Evolutionary conservation across 92 coral and sea anemone genomes (phyloP), one percentile per base, ranked within the genome.

Genomic region (Hydrozoanthus gracilis): DNA sequence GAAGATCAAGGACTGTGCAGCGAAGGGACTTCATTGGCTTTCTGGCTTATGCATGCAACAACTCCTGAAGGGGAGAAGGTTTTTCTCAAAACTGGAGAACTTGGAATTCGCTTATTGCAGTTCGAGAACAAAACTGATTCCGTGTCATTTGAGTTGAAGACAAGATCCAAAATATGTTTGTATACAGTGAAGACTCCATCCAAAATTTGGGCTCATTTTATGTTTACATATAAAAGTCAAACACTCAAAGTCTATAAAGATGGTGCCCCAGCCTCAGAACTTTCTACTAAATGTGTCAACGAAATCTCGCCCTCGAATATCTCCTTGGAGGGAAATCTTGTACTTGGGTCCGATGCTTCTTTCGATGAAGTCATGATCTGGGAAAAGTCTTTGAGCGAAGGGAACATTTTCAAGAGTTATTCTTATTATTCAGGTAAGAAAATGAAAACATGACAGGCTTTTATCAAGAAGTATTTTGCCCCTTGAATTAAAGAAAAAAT

Each of bases 341-440:
- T 79, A 14, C 84, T 79, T 58, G 84, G 73, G 8, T 61, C 65
- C 12, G 54, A 13, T 18, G 83, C 73, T 7, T 71, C 61, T 13
- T 76, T 45, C 58, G 89, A 86, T 48, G 89, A 86, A 16, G 14
- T 86, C 35, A 0, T 76, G 18, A 65, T 18, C 64, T 86, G 84
- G 84, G 58, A 62, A 13, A 86, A 12, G 16, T 27, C 55, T 64
- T 73, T 75, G 14, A 14, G 17, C 8, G 60, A 56, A 7, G 14
- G 0, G 27, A 48, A 74, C 27, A 18, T 86, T 12, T 55, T 6
- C 7, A 70, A 4, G 61, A 4, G 62, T 11, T 86, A 86, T 76
- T 61, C 89, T 0, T 86, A 61, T 62, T 86, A 86, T 52, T 52
- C 71, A 76, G 89, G 89, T 86, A 68, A 68, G n/a, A 51, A 44